Conservation (phyloP, 23 tunicate species). For the Trididemnum clinides region DNA sequence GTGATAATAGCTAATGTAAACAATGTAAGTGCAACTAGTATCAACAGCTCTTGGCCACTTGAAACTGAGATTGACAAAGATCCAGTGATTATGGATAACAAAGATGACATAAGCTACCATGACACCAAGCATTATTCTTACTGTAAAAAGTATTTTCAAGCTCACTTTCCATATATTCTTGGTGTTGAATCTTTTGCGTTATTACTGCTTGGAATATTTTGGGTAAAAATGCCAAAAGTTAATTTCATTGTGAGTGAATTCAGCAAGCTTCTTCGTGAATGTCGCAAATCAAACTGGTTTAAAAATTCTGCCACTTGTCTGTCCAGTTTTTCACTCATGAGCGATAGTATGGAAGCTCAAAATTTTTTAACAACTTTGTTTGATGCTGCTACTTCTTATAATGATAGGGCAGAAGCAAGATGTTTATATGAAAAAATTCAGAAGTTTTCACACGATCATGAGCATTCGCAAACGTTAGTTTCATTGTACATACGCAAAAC, state of each 20-base stretch:
- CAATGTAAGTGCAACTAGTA: too few species aligned
- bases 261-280: slow-evolving; percentile 1
- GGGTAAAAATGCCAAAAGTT: slow-evolving; percentile 59
- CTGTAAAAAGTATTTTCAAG: slow-evolving; percentile 60
- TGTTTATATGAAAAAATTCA: neutral
- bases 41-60: too few species aligned
- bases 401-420: neutral
- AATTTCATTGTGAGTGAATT: neutral
- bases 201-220: slow-evolving; percentile 54
- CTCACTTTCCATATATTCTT: slow-evolving; percentile 56
- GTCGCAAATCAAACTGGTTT: neutral
- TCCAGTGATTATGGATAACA: neutral
- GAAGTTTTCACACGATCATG: neutral
- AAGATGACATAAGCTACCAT: too few species aligned
- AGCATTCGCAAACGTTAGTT: neutral
- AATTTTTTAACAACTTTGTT: neutral
- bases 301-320: neutral
- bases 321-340: too few species aligned
- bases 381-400: neutral
- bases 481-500: neutral
- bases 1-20: neutral
- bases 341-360: too few species aligned
- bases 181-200: slow-evolving; percentile 48
- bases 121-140: too few species aligned
- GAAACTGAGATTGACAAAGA: too few species aligned